These are phyloP conservation scores for Cardiocondyla obscurior DNA, from an alignment of 1,140 invertebrate genomes.

Conservation along the genomic window DNA sequence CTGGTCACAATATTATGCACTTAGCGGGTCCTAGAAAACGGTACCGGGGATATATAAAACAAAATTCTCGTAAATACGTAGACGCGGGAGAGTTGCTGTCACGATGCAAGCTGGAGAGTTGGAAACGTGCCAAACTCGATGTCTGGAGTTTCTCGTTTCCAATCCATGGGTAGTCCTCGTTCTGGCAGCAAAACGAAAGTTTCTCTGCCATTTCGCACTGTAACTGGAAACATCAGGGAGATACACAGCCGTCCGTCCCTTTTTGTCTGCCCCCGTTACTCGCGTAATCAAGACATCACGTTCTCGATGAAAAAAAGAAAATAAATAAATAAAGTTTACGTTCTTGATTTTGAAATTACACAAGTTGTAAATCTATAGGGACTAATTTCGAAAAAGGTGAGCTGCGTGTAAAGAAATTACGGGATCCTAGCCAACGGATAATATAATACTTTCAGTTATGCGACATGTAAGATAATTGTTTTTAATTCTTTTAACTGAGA, in stretches of 20 bases:
- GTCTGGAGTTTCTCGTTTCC: constrained; percentile 67
- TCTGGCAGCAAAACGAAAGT: constrained; percentile 64
- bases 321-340: too few species aligned
- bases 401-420: not conserved
- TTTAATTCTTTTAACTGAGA: not conserved
- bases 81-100: constrained; percentile 61
- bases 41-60: constrained; percentile 59
- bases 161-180: constrained; percentile 66
- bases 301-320: not conserved
- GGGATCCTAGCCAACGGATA: not conserved
- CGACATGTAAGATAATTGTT: not conserved
- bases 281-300: constrained; percentile 14
- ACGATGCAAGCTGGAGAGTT: constrained; percentile 38
- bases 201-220: constrained; percentile 17
- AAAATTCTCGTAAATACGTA: constrained; percentile 63
- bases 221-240: constrained; percentile 65
- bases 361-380: not conserved
- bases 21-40: constrained; percentile 50
- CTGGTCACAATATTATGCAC: constrained; percentile 54
- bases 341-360: not conserved
- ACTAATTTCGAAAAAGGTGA: not conserved
- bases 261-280: constrained; percentile 1
- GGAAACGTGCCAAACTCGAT: constrained; percentile 59
- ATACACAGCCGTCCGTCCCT: constrained; percentile 52
- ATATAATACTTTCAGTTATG: not conserved